Evolutionary conservation across 2,888 invertebrate genomes (phyloP), one percentile per base, ranked within the genome.

Genomic region (Anthoptus insignis): DNA sequence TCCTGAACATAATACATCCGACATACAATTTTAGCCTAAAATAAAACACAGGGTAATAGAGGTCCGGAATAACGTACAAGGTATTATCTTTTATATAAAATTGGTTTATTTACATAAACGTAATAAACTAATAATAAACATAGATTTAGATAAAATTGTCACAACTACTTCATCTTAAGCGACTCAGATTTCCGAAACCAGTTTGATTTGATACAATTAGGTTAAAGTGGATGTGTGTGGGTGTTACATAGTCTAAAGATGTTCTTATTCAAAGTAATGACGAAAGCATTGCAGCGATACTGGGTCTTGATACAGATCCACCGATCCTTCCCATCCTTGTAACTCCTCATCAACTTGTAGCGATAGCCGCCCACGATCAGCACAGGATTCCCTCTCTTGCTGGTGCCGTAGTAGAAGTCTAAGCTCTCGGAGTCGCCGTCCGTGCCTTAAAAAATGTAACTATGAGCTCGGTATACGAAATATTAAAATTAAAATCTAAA

Each of bases 221-320:
- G 4, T 47, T 47, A 24, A 14, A 29, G 32, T 13, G 8, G 50
- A 61, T 84, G 83, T 5, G 71, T 82, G 50, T 84, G 83, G 7
- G 52, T 53, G 50, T 74, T 52, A 42, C 69, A 73, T 71, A 81
- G 77, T 65, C 72, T 76, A 13, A 81, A 53, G 22, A 84, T 76
- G 11, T 63, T 58, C 14, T 80, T 75, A 22, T 78, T 59, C 13
- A 75, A 69, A 0, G 84, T 84, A 29, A 83, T 70, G 3, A 81
- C 73, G 54, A 80, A 81, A 8, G 84, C 79, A 21, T 74, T 82
- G 57, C 85, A 85, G 21, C 71, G 72, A 34, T 74, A 70, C 19
- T 75, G 72, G 1, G 81, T 79, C 69, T 80, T 81, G 67, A 81
- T 84, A 54, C 85, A 85, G 11, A 79, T 71, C 85, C 85, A 86